Conservation (phyloP, 30 jellyfish, hydroid and myxozoan genomes). For the Hydractinia symbiolongicarpus region DNA sequence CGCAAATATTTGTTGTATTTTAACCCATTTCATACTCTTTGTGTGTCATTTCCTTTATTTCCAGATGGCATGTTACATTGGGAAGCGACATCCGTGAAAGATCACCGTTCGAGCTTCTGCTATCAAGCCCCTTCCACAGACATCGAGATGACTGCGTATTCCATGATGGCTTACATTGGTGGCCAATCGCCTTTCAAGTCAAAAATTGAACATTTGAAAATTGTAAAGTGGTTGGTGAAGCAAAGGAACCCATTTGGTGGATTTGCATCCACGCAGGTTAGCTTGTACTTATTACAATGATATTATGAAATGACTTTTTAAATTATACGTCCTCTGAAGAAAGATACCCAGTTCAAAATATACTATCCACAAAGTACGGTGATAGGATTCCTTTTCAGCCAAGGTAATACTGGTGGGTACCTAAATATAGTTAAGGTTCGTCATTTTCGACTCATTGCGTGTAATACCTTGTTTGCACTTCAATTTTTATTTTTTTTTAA, state of each 20-base stretch:
- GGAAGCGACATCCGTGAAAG: not conserved
- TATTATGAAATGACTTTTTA: too few relatives aligned
- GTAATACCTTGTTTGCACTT: too few relatives aligned
- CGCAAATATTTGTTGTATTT: too few relatives aligned
- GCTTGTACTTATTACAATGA: not conserved
- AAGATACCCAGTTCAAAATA: too few relatives aligned
- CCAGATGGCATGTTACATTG: not conserved
- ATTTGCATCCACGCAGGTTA: conserved; percentile 41
- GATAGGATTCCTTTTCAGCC: too few relatives aligned
- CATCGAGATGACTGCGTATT: conserved; percentile 77
- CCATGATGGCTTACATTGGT: conserved; percentile 32
- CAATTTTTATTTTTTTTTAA: too few relatives aligned
- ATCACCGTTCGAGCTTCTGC: conserved; percentile 10
- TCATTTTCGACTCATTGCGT: too few relatives aligned
- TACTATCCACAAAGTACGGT: too few relatives aligned
- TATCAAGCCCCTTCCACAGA: conserved; percentile 63
- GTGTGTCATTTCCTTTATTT: not conserved
- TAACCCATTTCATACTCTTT: not conserved
- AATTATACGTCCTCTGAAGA: too few relatives aligned
- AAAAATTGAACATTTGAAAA: not conserved
- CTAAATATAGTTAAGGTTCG: too few relatives aligned
- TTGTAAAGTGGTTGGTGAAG: conserved; percentile 33
- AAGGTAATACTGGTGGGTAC: too few relatives aligned
- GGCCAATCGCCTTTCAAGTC: not conserved
- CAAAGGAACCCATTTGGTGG: conserved; percentile 37